Conservation (phyloP, 1,140 invertebrate genomes). For the Holotrichia oblita region DNA sequence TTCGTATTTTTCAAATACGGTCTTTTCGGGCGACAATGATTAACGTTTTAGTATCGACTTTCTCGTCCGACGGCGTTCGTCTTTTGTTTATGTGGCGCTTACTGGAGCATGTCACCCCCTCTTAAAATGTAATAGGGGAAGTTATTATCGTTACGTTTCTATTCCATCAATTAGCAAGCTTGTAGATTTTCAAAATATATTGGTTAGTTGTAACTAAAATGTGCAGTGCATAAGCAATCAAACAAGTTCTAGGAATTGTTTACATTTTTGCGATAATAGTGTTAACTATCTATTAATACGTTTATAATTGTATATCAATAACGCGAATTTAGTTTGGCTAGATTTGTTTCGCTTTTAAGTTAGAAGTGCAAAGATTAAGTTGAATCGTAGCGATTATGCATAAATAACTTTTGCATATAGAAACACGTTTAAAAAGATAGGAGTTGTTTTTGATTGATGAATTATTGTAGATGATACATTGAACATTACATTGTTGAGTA, state of each 20-base stretch:
- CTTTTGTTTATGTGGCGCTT: slow-evolving; percentile 31
- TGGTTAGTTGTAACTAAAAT: neutral
- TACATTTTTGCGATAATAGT: neutral
- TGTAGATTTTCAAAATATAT: neutral
- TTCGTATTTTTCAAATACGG: neutral
- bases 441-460: too few species aligned
- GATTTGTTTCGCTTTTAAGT: too few species aligned
- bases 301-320: too few species aligned
- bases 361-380: too few species aligned
- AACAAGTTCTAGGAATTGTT: neutral
- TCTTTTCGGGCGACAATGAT: neutral
- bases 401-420: too few species aligned
- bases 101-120: slow-evolving; percentile 4
- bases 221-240: neutral
- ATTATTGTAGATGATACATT: too few species aligned
- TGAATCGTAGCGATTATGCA: too few species aligned
- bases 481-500: too few species aligned
- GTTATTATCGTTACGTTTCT: neutral
- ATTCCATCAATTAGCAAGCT: neutral
- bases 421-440: too few species aligned
- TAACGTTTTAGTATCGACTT: slow-evolving; percentile 31
- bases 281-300: neutral
- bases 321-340: too few species aligned
- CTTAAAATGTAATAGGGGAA: slow-evolving; percentile 18
- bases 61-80: slow-evolving; percentile 22